Base-by-base conservation (phyloP, 2,797 vertebrate species). In the Borostomias antarcticus region DNA sequence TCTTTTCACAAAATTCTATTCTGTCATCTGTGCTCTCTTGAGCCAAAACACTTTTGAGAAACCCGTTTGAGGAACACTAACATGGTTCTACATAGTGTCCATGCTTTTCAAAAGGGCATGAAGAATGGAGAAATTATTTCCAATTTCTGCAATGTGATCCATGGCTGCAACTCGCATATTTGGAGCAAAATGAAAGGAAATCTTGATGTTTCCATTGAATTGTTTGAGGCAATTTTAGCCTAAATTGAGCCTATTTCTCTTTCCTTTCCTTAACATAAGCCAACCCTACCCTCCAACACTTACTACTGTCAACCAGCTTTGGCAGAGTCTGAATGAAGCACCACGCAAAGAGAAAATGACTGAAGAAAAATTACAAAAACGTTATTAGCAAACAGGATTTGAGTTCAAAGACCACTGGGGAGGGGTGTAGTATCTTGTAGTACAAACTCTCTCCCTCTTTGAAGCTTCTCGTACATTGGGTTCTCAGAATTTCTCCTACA, bases 391-490 rank as follows among this genome's bases (percentile, higher is more conserved):
- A 32, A 30, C 9, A 57, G 1, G 54, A 32, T 33, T 19, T 32
- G 32, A 32, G 29, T 57, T 57, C n/a, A n/a, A 32, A 32, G 54
- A 8, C 25, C 58, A 13, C 2, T 30, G 25, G 21, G 37, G 10
- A n/a, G 45, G 23, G 43, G 15, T 47, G 15, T 32, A 26, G n/a
- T 10, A 10, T 37, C 63, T n/a, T 3, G 50, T 40, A 40, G n/a
- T n/a, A n/a, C n/a, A n/a, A 59, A 69, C 32, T 58, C 70, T 8
- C 6, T 66, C 69, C 43, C 60, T 62, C 70, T 77, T 73, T 78
- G 68, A 83, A 73, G 50, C 30, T 53, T 67, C 59, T 62, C 58
- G 25, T 33, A 35, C 19, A n/a, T 62, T 32, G 15, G 5, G 17
- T 50, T 28, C 6, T 51, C 21, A 66, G 3, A 48, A 28, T 61